A percentile compares a stretch with the other conserved stretches of the same genome.
These are phyloP conservation scores for Macquaria australasica DNA, from an alignment of 2,113 vertebrate species.

Conservation along the genomic window DNA sequence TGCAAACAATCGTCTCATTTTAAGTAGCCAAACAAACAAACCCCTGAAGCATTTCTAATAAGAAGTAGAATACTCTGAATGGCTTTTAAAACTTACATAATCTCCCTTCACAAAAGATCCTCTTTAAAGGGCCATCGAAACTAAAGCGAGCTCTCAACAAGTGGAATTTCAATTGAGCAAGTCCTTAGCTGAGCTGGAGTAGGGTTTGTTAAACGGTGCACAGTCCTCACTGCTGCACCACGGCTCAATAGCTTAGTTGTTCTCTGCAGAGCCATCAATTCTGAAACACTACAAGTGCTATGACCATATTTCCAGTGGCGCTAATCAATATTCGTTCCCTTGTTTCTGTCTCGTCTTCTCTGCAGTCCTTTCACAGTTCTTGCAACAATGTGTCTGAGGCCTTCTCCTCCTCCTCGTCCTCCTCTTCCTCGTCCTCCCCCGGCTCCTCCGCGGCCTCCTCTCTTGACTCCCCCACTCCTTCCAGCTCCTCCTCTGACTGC, in stretches of 20 bases:
- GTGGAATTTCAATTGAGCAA: constrained; percentile 18
- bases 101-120: constrained; percentile 4
- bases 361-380: constrained; percentile 72
- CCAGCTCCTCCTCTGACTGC: constrained; percentile 42
- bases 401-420: constrained; percentile 79
- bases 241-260: background rate
- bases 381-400: constrained; percentile 84
- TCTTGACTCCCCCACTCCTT: constrained; percentile 57
- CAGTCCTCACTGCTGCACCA: constrained; percentile 11
- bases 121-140: constrained; percentile 25
- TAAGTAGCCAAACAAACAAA: constrained; percentile 18
- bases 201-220: constrained; percentile 7
- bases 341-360: constrained; percentile 12
- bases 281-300: background rate
- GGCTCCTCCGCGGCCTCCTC: constrained; percentile 62
- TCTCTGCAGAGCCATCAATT: background rate
- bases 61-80: background rate
- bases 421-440: constrained; percentile 28
- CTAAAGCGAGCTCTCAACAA: constrained; percentile 14
- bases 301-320: background rate
- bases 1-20: constrained; percentile 21
- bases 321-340: constrained; percentile 6
- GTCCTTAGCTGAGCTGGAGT: constrained; percentile 20
- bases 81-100: constrained; percentile 36
- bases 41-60: constrained; percentile 5